Evolutionary conservation across 1,140 invertebrate genomes (phyloP), one percentile per base, ranked within the genome.

Genomic region (Conus ventricosus): DNA sequence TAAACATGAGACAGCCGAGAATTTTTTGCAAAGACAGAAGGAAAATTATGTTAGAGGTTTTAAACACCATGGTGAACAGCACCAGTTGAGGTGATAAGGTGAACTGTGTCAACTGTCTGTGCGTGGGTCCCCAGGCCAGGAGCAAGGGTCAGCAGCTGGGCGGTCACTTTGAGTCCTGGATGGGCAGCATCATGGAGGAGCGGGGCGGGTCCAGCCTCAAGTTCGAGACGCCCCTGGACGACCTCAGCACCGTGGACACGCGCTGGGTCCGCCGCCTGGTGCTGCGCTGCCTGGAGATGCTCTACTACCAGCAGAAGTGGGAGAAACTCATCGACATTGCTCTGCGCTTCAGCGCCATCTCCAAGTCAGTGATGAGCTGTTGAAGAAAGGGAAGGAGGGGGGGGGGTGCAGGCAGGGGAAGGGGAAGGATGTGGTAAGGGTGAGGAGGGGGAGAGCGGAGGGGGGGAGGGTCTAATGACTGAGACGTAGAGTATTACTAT

Each of bases 251-350:
- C 2, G 89, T 93, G 51, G 95, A 95, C 90, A 78, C 92, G 13
- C 91, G 93, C 80, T 95, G 92, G 89, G 88, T 94, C 17, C 88
- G 92, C 23, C 88, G 94, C n/a, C 89, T 95, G 76, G 91, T 94
- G 6, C 91, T 95, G 57, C 71, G 94, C 39, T 92, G 93, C 17
- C 55, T 95, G 20, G 94, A 95, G 88, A 84, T 95, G 55, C 90
- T 95, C 53, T 94, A 92, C 87, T 91, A 92, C 89, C 92, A 94
- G 80, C 89, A 93, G 86, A 95, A 95, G 87, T 95, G 94, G 94
- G 95, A 95, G 91, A 95, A 94, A 88, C 92, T 95, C 25, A 93
- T 94, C 7, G 94, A 95, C 75, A 91, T 95, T 53, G 93, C 92
- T 20, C 89, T 95, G 0, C 89, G 94, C 82, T 95, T 95, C 88